These are phyloP conservation scores for Nymphalis io DNA, from an alignment of 1,140 invertebrate genomes.

Conservation along the genomic window DNA sequence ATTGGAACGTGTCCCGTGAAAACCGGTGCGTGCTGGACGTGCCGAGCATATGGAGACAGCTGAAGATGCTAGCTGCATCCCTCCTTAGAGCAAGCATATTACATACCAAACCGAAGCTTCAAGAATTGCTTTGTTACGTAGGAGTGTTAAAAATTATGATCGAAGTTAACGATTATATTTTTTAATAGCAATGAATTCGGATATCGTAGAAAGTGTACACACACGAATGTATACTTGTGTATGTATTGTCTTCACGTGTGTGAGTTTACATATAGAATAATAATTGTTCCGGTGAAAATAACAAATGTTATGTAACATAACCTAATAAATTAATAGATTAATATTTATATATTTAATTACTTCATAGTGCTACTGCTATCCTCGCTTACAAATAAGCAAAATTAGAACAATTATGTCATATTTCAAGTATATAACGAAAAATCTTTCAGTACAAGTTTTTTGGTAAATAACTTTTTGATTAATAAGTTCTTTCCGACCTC, in stretches of 20 bases:
- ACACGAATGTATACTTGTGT: background rate
- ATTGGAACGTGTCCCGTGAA: too few species aligned
- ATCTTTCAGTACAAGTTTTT: too few species aligned
- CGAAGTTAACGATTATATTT: background rate
- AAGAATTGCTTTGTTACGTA: background rate
- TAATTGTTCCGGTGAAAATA: conserved; percentile 69
- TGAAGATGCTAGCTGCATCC: too few species aligned
- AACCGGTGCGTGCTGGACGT: too few species aligned
- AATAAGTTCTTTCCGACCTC: too few species aligned
- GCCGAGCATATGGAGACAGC: too few species aligned
- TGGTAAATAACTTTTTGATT: too few species aligned
- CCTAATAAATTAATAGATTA: conserved; percentile 12
- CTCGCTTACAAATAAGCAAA: background rate
- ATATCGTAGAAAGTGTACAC: background rate
- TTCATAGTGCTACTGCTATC: conserved; percentile 2
- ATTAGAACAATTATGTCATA: background rate
- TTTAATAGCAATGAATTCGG: background rate
- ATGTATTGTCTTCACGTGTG: background rate
- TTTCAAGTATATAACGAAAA: background rate
- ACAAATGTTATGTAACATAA: conserved; percentile 25
- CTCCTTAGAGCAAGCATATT: too few species aligned
- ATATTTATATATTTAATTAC: conserved; percentile 12
- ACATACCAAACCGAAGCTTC: too few species aligned
- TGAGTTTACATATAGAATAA: conserved; percentile 46
- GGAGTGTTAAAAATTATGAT: background rate